Evolutionary conservation across 2,797 vertebrate genomes (phyloP).

Genomic region (Lepidocolaptes lacrymiger): DNA sequence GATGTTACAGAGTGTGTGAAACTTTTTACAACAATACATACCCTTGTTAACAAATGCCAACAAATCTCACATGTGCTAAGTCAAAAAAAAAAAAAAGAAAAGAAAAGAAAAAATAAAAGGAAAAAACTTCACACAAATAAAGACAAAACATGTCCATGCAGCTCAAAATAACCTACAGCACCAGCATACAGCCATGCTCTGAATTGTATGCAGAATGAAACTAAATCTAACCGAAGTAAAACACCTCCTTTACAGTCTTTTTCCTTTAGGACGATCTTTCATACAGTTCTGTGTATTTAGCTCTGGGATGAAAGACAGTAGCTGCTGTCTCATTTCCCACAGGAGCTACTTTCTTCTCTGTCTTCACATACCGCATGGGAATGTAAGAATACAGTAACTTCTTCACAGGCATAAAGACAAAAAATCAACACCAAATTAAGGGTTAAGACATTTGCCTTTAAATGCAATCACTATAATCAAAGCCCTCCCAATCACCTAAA

Average conservation of each 20-base stretch:
- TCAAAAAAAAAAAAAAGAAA: not conserved
- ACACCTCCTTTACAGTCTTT: not conserved
- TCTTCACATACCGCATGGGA: not conserved
- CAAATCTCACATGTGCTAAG: rapidly evolving
- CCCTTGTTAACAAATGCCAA: not conserved
- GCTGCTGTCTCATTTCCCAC: not conserved
- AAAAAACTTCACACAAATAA: not conserved
- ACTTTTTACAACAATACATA: not conserved
- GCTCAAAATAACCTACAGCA: not conserved
- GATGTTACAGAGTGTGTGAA: not conserved
- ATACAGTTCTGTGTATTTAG: not conserved
- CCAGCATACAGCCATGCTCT: not conserved
- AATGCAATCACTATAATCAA: not conserved
- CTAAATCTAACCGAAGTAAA: conserved; percentile 1
- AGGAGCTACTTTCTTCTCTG: not conserved
- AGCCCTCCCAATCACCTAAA: rapidly evolving
- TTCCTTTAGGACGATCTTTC: not conserved
- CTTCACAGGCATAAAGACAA: not conserved
- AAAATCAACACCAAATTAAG: not conserved
- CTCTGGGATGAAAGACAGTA: not conserved
- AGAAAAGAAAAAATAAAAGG: not conserved
- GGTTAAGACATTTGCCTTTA: not conserved
- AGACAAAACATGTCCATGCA: not conserved
- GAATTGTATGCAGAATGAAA: not conserved
- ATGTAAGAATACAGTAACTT: not conserved